Conservation (phyloP, 2,797 vertebrate genomes). For the Anisognathus igniventris region DNA sequence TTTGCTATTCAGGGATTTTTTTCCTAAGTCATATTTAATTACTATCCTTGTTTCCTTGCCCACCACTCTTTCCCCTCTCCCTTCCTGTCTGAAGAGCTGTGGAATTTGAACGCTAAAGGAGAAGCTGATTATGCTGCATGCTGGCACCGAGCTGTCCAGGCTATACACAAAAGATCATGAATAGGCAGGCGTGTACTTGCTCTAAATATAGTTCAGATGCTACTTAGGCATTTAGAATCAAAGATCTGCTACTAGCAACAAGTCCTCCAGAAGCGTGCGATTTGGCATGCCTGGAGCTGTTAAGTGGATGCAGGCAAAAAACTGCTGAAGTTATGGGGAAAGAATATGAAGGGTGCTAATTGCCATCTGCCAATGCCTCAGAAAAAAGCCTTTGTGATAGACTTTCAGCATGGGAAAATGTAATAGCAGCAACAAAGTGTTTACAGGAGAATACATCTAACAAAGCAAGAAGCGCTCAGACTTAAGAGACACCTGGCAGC, state of each 20-base stretch:
- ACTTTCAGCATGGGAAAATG: constrained; percentile 62
- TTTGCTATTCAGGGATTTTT: constrained; percentile 26
- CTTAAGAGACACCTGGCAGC: constrained; percentile 48
- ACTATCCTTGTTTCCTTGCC: constrained; percentile 31
- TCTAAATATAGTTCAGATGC: constrained; percentile 69
- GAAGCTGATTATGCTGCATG: constrained; percentile 32
- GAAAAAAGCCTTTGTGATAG: constrained; percentile 54
- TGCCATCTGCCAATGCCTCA: constrained; percentile 68
- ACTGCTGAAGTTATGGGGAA: constrained; percentile 60
- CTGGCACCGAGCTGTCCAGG: constrained; percentile 49
- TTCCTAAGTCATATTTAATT: constrained; percentile 58
- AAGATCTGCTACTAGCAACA: constrained; percentile 71
- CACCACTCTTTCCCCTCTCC: background rate
- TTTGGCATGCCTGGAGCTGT: constrained; percentile 68
- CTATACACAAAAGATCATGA: constrained; percentile 58
- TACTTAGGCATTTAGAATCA: constrained; percentile 65
- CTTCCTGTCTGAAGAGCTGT: constrained; percentile 34
- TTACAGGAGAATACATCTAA: constrained; percentile 33
- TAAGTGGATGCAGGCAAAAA: constrained; percentile 71
- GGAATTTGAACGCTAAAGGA: constrained; percentile 28
- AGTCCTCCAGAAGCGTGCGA: constrained; percentile 64
- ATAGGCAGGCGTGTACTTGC: constrained; percentile 64
- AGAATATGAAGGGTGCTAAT: constrained; percentile 65
- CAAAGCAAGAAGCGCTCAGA: constrained; percentile 23
- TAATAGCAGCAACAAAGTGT: constrained; percentile 44